Evolutionary conservation across 2,888 invertebrate species (phyloP).

Genomic region (Lithodes maja): DNA sequence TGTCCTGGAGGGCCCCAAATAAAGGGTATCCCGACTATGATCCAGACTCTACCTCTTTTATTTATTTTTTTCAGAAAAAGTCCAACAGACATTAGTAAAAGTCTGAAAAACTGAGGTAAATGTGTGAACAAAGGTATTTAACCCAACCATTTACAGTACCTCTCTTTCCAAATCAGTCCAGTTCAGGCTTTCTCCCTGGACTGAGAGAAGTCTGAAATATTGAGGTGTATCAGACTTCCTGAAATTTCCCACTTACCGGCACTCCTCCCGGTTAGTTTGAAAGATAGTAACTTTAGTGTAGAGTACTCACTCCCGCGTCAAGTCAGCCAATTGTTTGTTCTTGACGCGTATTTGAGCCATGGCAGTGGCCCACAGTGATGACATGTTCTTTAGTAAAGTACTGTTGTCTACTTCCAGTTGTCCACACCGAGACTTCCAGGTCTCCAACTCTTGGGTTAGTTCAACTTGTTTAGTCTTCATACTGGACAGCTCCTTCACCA

Average conservation of each 20-base stretch:
- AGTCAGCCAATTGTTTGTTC: conserved; percentile 20
- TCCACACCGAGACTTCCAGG: conserved; percentile 15
- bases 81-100: too few species aligned
- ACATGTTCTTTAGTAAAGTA: conserved; percentile 57
- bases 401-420: conserved; percentile 47
- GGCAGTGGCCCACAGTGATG: conserved; percentile 67
- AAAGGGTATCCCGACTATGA: too few species aligned
- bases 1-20: too few species aligned
- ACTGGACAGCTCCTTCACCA: conserved; percentile 5
- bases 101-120: too few species aligned
- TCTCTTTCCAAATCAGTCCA: too few species aligned
- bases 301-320: conserved; percentile 52
- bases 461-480: conserved; percentile 5
- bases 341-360: conserved; percentile 51
- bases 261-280: not conserved
- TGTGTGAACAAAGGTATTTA: too few species aligned
- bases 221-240: too few species aligned
- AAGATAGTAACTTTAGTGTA: not conserved
- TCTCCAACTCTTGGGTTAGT: conserved; percentile 5
- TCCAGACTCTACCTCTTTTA: too few species aligned
- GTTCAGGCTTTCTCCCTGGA: too few species aligned
- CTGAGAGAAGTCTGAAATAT: too few species aligned
- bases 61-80: too few species aligned
- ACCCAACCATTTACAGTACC: too few species aligned
- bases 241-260: not conserved